phyloP scores from a whole-genome alignment of 2,888 invertebrate species.

The Leucozona laternaria region DNA sequence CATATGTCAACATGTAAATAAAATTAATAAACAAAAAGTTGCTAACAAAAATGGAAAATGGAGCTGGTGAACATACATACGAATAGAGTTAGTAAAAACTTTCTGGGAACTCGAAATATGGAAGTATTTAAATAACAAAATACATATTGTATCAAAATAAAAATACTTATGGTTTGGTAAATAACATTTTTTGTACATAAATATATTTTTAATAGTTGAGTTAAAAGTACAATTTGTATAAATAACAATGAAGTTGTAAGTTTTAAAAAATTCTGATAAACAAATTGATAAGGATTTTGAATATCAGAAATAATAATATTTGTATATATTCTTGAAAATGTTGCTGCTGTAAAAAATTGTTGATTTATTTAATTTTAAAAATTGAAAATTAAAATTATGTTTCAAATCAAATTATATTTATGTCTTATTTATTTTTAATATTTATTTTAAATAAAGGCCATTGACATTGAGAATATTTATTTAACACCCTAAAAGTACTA shows the following conservation, averaged over 20 bases:
- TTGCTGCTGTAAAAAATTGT: background rate
- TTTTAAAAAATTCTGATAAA: background rate
- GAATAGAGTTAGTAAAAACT: background rate
- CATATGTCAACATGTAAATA: conserved; percentile 80
- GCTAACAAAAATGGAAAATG: conserved; percentile 42
- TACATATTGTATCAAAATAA: background rate
- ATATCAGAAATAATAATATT: background rate
- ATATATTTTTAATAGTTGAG: background rate
- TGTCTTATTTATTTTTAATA: background rate
- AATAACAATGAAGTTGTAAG: background rate
- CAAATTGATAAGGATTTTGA: background rate
- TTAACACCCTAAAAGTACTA: no score
- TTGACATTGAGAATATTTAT: background rate
- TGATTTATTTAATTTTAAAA: background rate
- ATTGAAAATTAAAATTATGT: background rate
- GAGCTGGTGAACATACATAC: conserved; percentile 29
- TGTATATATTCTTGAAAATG: background rate
- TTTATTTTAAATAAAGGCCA: background rate
- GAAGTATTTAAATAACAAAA: background rate
- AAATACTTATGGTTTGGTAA: conserved; percentile 3
- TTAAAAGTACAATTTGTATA: background rate
- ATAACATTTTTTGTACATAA: background rate
- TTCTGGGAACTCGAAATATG: background rate
- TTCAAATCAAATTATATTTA: background rate
- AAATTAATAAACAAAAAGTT: conserved; percentile 42